Conservation (phyloP, 2,888 invertebrate species). For the Lasioglossum calceatum region DNA sequence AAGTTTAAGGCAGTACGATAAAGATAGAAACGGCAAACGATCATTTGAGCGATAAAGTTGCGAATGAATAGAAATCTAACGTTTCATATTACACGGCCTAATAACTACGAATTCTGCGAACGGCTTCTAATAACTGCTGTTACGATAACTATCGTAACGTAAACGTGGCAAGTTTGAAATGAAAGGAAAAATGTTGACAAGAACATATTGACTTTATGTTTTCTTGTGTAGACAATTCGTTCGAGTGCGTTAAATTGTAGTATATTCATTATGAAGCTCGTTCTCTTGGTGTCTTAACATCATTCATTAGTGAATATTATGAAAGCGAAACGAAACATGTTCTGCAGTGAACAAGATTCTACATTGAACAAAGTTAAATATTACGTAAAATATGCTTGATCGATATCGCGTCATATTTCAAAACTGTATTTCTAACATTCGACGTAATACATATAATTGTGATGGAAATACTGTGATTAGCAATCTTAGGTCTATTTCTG, state of each 20-base stretch:
- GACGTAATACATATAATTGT: constrained; percentile 46
- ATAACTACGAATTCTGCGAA: constrained; percentile 15
- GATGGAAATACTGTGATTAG: constrained; percentile 62
- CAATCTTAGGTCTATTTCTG: constrained; percentile 51
- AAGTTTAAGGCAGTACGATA: not conserved
- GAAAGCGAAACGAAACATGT: constrained; percentile 12
- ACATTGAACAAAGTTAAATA: constrained; percentile 27
- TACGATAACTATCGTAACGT: constrained; percentile 14
- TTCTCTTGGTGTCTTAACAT: constrained; percentile 32
- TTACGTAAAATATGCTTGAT: constrained; percentile 24
- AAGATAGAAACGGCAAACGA: not conserved
- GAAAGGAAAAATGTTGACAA: constrained; percentile 11
- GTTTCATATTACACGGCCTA: not conserved
- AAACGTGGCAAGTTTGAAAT: constrained; percentile 20
- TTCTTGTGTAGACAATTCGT: constrained; percentile 16
- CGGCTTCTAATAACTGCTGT: constrained; percentile 5
- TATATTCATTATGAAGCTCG: constrained; percentile 23
- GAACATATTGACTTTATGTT: constrained; percentile 24
- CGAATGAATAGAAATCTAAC: not conserved
- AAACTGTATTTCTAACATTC: constrained; percentile 54
- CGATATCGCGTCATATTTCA: constrained; percentile 37
- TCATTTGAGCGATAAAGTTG: not conserved
- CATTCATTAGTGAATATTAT: constrained; percentile 30
- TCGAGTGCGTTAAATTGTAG: constrained; percentile 19
- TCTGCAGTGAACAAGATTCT: constrained; percentile 12